phyloP scores from a whole-genome alignment of 37 sponge, comb jelly and placozoan species.

The Beroe forskalii region DNA sequence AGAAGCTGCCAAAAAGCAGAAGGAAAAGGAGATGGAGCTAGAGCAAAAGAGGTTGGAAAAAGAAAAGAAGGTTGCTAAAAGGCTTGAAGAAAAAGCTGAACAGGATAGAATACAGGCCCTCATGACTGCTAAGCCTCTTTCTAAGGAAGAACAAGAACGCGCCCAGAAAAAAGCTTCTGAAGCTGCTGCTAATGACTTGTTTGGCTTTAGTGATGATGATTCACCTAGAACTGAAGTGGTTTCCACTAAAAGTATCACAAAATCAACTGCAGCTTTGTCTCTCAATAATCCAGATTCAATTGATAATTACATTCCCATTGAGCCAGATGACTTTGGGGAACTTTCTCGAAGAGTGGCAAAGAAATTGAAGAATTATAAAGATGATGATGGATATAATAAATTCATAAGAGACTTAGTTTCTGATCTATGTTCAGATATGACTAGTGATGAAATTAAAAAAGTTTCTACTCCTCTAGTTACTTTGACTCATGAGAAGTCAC shows the following conservation, averaged over 20 bases:
- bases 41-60: constrained; percentile 31
- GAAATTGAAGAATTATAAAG: constrained; percentile 57
- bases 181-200: constrained; percentile 32
- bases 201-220: not conserved
- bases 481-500: constrained; percentile 42
- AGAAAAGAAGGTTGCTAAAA: constrained; percentile 21
- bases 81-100: constrained; percentile 28
- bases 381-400: constrained; percentile 38
- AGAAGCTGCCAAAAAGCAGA: not conserved
- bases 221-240: not conserved
- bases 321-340: constrained; percentile 34
- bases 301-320: constrained; percentile 23
- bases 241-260: not conserved
- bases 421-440: constrained; percentile 31
- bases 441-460: constrained; percentile 49
- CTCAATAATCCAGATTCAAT: not conserved
- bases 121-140: constrained; percentile 24
- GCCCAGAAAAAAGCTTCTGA: not conserved
- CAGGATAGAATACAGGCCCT: not conserved
- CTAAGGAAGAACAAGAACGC: constrained; percentile 7
- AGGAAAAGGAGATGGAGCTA: constrained; percentile 6
- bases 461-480: constrained; percentile 37
- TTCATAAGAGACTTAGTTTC: constrained; percentile 27
- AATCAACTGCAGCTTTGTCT: constrained; percentile 10
- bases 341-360: constrained; percentile 5